These are phyloP conservation scores for Chaetogeoica ovagalla DNA, from an alignment of 2,888 invertebrate genomes.

Conservation along the genomic window DNA sequence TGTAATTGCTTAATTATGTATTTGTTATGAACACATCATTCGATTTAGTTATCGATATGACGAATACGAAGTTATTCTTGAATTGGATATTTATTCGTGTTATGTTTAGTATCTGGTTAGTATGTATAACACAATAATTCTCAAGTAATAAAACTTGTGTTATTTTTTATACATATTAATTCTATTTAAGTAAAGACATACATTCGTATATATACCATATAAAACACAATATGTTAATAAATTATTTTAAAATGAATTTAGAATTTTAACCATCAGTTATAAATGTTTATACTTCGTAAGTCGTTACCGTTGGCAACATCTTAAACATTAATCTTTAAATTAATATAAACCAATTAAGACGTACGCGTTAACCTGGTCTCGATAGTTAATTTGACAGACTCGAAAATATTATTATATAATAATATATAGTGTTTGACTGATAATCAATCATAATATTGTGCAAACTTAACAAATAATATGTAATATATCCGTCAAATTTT, in stretches of 20 bases:
- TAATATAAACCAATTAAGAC: background rate
- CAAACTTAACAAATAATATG: constrained; percentile 14
- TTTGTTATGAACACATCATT: no score
- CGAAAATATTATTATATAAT: background rate
- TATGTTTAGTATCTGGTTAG: no score
- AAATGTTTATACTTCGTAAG: background rate
- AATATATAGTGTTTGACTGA: background rate
- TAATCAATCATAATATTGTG: constrained; percentile 18
- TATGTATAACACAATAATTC: no score
- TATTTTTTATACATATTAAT: no score
- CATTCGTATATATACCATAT: no score
- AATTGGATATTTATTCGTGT: no score
- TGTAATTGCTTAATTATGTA: no score
- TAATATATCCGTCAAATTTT: background rate
- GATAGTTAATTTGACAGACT: constrained; percentile 18
- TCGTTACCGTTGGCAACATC: background rate
- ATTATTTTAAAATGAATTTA: background rate
- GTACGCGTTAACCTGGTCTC: background rate
- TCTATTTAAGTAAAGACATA: no score
- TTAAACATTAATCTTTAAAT: background rate
- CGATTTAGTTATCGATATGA: no score
- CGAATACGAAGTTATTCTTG: no score
- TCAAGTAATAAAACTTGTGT: no score
- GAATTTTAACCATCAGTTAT: background rate
- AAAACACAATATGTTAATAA: background rate